Percentiles rank a stretch among this genome's conserved stretches.
phyloP scores from a whole-genome alignment of 2,888 invertebrate species.

The Camponotus fellah region DNA sequence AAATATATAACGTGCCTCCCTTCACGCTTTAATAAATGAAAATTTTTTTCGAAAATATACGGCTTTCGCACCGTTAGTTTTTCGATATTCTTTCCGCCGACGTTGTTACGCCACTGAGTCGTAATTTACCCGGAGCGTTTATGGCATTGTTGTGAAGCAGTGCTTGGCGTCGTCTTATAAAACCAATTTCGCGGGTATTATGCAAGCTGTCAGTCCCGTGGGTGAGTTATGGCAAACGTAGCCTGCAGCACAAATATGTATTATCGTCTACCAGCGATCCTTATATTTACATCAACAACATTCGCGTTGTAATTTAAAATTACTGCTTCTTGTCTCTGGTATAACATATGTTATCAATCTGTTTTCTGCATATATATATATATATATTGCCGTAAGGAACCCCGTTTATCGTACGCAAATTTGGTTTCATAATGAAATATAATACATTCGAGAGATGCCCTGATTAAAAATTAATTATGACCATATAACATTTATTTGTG shows the following conservation, averaged over 20 bases:
- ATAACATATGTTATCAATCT: constrained; percentile 58
- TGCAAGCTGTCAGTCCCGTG: constrained; percentile 85
- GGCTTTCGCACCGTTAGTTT: constrained; percentile 10
- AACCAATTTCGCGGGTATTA: constrained; percentile 86
- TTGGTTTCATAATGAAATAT: constrained; percentile 28
- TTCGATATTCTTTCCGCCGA: constrained; percentile 59
- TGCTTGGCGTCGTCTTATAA: constrained; percentile 84
- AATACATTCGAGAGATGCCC: not conserved
- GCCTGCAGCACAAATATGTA: constrained; percentile 81
- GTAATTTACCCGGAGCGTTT: constrained; percentile 84
- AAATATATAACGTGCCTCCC: not conserved
- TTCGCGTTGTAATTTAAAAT: constrained; percentile 75
- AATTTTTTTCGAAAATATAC: not conserved
- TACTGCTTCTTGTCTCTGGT: constrained; percentile 65
- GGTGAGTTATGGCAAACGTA: constrained; percentile 83
- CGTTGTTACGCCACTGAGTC: constrained; percentile 79
- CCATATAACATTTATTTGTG: not conserved
- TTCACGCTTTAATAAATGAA: not conserved
- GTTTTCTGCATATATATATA: constrained; percentile 17
- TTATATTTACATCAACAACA: constrained; percentile 69
- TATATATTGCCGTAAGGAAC: constrained; percentile 16
- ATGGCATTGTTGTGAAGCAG: constrained; percentile 84
- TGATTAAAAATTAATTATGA: not conserved
- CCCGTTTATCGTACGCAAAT: constrained; percentile 2
- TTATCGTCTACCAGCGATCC: constrained; percentile 71